Percentiles rank a stretch among this genome's conserved stretches.
These are phyloP conservation scores for Lateolabrax maculatus DNA, from an alignment of 2,797 vertebrate species.

Conservation along the genomic window DNA sequence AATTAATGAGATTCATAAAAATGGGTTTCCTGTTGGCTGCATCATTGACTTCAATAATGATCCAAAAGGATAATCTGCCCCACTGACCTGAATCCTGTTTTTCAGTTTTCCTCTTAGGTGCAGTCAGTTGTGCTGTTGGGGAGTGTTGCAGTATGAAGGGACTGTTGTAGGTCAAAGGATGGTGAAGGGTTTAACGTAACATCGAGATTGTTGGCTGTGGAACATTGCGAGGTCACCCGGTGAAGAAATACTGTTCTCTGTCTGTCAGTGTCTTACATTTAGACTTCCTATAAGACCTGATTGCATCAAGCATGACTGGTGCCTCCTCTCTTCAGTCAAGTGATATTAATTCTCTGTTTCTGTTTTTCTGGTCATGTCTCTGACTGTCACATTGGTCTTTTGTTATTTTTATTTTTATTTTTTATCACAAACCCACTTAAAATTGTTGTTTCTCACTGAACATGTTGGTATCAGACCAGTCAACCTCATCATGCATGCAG, in stretches of 20 bases:
- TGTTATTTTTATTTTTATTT: too few relatives aligned
- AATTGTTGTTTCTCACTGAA: neutral
- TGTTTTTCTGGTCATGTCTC: neutral
- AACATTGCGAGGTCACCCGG: neutral
- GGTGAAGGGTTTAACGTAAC: neutral
- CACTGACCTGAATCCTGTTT: neutral
- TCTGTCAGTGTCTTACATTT: neutral
- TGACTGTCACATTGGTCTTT: neutral
- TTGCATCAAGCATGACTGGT: neutral
- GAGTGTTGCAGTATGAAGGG: neutral
- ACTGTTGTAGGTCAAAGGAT: neutral
- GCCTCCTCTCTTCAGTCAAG: too few relatives aligned
- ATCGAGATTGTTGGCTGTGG: neutral
- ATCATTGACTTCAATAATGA: neutral
- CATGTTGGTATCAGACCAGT: neutral
- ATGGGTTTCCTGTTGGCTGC: constrained; percentile 13
- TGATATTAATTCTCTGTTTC: neutral
- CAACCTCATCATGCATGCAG: neutral
- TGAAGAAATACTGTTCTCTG: neutral
- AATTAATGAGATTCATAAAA: constrained; percentile 1
- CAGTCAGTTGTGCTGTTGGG: neutral
- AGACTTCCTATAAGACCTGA: neutral
- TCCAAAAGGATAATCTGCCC: neutral
- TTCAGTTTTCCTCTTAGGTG: neutral
- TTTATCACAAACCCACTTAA: neutral